phyloP scores from a whole-genome alignment of 2,888 invertebrate species.

The Nomada ruficornis region DNA sequence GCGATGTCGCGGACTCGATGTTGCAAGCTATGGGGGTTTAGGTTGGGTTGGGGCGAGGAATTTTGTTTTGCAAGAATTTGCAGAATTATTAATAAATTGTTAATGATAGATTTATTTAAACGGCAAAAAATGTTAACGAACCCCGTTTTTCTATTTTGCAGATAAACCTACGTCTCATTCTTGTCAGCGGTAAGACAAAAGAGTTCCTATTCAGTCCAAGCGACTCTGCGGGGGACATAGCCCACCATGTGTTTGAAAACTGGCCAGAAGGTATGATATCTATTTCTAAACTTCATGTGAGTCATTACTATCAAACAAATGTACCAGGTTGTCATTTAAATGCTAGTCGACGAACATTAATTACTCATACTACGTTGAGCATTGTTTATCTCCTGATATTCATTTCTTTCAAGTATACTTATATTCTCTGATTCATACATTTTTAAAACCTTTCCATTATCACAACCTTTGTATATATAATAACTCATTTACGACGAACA shows the following conservation, averaged over 20 bases:
- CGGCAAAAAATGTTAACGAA: background rate
- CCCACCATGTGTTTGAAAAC: constrained; percentile 99
- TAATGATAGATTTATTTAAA: background rate
- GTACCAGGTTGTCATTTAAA: too few species aligned
- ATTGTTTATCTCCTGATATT: too few species aligned
- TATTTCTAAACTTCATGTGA: background rate
- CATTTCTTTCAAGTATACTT: too few species aligned
- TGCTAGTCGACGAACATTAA: too few species aligned
- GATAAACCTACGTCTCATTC: constrained; percentile 99
- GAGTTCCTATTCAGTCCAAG: constrained; percentile 99
- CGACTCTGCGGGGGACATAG: constrained; percentile 99
- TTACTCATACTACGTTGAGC: too few species aligned
- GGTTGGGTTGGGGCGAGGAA: background rate
- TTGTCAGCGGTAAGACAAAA: constrained; percentile 99
- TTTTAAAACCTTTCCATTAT: too few species aligned
- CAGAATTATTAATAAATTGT: too few species aligned
- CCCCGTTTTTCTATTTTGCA: constrained; percentile 86
- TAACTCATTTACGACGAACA: too few species aligned
- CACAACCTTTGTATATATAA: too few species aligned
- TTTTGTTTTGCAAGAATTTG: too few species aligned
- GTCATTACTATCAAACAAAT: background rate
- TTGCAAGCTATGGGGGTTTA: background rate
- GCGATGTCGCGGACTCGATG: background rate
- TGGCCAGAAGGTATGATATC: constrained; percentile 96
- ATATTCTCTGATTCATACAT: too few species aligned